Conservation (phyloP, 2,888 invertebrate species). For the Escarpia spicata region DNA sequence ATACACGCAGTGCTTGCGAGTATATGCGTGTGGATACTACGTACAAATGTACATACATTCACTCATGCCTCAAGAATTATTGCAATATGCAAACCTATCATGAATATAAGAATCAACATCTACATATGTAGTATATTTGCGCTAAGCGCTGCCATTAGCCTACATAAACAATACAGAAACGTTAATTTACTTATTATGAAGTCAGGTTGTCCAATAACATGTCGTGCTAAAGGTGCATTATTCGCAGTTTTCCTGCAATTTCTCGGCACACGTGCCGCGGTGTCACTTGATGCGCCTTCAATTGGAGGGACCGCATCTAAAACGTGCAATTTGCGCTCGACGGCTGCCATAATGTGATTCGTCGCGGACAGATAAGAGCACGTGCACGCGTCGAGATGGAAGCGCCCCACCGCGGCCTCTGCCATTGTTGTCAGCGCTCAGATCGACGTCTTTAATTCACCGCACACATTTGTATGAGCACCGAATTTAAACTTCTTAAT, state of each 20-base stretch:
- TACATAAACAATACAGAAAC: not conserved
- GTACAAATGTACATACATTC: not conserved
- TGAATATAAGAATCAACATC: not conserved
- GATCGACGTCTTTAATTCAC: not conserved
- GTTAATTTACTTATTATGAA: not conserved
- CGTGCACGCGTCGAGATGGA: not conserved
- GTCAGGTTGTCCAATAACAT: not conserved
- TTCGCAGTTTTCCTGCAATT: not conserved
- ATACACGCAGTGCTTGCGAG: too few species aligned
- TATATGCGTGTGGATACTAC: not conserved
- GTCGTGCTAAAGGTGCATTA: not conserved
- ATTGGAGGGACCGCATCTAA: not conserved
- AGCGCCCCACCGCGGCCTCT: not conserved
- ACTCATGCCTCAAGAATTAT: not conserved
- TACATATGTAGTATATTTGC: not conserved
- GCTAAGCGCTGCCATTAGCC: not conserved
- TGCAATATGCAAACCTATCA: not conserved
- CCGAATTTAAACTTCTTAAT: slow-evolving; percentile 34
- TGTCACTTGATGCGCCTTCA: not conserved
- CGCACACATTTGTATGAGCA: not conserved
- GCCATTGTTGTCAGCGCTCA: not conserved
- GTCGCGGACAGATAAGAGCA: not conserved
- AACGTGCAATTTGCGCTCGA: not conserved
- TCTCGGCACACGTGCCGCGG: not conserved
- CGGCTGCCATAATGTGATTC: slow-evolving; percentile 6